phyloP scores from a whole-genome alignment of 2,888 invertebrate species.

The Thecophora atra region DNA sequence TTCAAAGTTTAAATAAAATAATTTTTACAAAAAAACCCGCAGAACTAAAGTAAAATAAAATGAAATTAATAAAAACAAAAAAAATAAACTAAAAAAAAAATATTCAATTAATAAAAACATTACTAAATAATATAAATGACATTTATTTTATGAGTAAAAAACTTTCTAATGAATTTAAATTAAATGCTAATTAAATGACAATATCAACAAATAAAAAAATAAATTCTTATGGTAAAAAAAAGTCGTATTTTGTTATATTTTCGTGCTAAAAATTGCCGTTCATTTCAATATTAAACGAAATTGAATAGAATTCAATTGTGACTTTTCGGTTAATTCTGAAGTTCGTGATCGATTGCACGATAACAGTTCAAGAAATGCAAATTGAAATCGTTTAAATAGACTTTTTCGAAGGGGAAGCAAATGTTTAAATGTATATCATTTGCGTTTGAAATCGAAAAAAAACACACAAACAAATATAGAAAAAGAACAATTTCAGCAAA shows the following conservation, averaged over 20 bases:
- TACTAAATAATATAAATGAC: neutral
- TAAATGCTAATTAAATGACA: neutral
- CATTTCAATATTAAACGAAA: too few relatives aligned
- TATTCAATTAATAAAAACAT: conserved; percentile 2
- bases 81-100: neutral
- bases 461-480: too few relatives aligned
- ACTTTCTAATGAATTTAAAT: neutral
- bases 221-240: neutral
- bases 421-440: too few relatives aligned
- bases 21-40: neutral
- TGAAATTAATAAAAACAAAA: conserved; percentile 12
- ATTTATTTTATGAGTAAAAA: neutral
- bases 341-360: too few relatives aligned
- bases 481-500: too few relatives aligned
- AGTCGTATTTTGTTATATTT: neutral
- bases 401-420: too few relatives aligned
- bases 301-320: too few relatives aligned
- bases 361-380: too few relatives aligned
- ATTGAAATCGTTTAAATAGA: too few relatives aligned
- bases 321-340: too few relatives aligned
- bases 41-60: conserved; percentile 6
- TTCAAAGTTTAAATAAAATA: neutral
- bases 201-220: neutral
- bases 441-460: too few relatives aligned
- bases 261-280: too few relatives aligned